Conservation (phyloP, 2,797 vertebrate species). For the Macrochelys suwanniensis region DNA sequence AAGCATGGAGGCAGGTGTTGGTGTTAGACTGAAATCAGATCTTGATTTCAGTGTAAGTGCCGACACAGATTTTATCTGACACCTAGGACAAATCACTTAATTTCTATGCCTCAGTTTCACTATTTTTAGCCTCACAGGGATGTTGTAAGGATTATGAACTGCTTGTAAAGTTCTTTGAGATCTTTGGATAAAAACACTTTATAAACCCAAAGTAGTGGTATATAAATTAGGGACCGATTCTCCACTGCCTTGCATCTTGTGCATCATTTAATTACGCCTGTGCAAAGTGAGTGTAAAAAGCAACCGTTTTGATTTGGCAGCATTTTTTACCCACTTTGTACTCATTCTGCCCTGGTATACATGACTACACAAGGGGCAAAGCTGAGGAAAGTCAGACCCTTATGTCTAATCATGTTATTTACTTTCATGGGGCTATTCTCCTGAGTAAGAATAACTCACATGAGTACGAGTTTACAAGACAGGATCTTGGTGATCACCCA, state of each 20-base stretch:
- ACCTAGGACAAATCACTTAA: background rate
- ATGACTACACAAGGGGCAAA: background rate
- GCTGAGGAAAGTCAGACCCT: background rate
- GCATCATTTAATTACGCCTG: background rate
- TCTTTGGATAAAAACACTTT: background rate
- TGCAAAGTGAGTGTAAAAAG: background rate
- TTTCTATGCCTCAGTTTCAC: background rate
- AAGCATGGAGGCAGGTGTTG: background rate
- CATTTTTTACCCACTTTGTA: background rate
- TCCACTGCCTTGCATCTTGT: background rate
- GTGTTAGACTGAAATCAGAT: conserved; percentile 26
- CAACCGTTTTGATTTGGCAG: background rate
- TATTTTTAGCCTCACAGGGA: background rate
- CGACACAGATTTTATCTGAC: rapidly evolving
- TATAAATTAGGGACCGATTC: background rate
- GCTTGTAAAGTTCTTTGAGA: background rate
- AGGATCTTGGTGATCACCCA: background rate
- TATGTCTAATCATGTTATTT: background rate
- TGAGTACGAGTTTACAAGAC: background rate
- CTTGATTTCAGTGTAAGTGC: conserved; percentile 21
- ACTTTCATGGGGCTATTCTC: background rate
- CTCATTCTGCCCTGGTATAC: background rate
- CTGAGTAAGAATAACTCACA: background rate
- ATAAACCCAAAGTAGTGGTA: background rate
- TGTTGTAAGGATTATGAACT: conserved; percentile 6